These are phyloP conservation scores for Danio tinwini DNA, from an alignment of 2,797 vertebrate species.

Conservation along the genomic window DNA sequence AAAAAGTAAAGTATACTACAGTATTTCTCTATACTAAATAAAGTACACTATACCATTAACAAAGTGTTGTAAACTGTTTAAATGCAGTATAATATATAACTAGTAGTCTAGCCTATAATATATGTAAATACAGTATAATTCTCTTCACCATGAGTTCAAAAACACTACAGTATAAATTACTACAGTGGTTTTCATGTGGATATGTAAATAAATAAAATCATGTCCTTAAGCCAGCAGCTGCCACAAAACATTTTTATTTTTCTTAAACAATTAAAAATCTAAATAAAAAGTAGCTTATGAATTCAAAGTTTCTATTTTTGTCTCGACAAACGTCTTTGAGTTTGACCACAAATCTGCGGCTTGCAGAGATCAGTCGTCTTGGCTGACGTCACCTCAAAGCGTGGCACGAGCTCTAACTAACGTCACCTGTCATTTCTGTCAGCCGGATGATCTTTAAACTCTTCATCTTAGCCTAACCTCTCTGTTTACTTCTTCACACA, in stretches of 20 bases:
- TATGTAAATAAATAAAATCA: too few species aligned
- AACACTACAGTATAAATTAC: too few species aligned
- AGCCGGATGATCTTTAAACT: conserved; percentile 53
- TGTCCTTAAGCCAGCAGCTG: too few species aligned
- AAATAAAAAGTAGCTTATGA: background rate
- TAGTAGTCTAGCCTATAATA: too few species aligned
- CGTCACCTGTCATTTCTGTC: conserved; percentile 64
- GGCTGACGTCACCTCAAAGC: conserved; percentile 56
- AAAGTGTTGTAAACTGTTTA: too few species aligned
- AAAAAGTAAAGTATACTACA: too few species aligned
- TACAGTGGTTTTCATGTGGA: too few species aligned
- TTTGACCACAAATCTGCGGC: conserved; percentile 23
- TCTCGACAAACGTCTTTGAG: conserved; percentile 9
- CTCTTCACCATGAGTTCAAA: too few species aligned
- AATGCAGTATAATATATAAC: too few species aligned
- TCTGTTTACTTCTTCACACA: background rate
- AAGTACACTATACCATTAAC: too few species aligned
- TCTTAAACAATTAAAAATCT: background rate
- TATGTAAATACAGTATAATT: too few species aligned
- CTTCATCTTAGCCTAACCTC: background rate
- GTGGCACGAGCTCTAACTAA: conserved; percentile 59
- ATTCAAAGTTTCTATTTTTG: conserved; percentile 30
- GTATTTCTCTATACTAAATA: too few species aligned
- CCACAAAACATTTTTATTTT: background rate
- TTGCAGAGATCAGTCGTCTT: conserved; percentile 16